Conservation (phyloP, 2,888 invertebrate genomes). For the Pollenia angustigena region DNA sequence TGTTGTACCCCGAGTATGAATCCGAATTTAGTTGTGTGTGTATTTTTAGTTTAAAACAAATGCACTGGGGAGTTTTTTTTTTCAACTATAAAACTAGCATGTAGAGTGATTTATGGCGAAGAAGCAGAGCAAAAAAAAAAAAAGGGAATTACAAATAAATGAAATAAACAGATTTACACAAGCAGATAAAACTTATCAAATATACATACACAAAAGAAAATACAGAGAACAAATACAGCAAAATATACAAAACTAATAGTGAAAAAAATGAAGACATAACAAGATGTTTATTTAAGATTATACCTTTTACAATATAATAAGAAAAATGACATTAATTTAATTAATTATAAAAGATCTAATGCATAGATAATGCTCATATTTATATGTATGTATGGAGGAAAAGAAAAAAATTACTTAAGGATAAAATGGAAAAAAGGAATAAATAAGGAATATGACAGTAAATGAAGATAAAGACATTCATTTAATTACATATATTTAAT, state of each 20-base stretch:
- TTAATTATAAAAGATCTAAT: slow-evolving; percentile 46
- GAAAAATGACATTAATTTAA: slow-evolving; percentile 53
- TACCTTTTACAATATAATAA: slow-evolving; percentile 11
- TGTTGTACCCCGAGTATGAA: neutral
- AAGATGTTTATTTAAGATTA: slow-evolving; percentile 50
- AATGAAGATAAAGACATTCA: too few relatives aligned
- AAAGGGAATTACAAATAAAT: neutral
- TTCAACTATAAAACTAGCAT: neutral
- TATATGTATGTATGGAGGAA: neutral
- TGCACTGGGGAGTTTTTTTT: neutral
- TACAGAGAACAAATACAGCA: neutral
- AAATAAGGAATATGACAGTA: neutral
- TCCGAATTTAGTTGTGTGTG: too few relatives aligned
- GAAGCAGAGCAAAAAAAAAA: neutral
- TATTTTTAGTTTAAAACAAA: neutral
- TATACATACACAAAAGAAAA: neutral
- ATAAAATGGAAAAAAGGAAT: neutral
- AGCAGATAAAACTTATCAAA: slow-evolving; percentile 10
- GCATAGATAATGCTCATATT: slow-evolving; percentile 10
- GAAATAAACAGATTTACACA: slow-evolving; percentile 6
- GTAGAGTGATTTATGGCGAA: slow-evolving; percentile 7
- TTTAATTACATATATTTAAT: too few relatives aligned
- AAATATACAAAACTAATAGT: neutral
- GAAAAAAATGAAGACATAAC: slow-evolving; percentile 22
- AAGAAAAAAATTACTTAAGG: neutral